phyloP scores from a whole-genome alignment of 2,888 invertebrate species.

The Lasiommata megera region DNA sequence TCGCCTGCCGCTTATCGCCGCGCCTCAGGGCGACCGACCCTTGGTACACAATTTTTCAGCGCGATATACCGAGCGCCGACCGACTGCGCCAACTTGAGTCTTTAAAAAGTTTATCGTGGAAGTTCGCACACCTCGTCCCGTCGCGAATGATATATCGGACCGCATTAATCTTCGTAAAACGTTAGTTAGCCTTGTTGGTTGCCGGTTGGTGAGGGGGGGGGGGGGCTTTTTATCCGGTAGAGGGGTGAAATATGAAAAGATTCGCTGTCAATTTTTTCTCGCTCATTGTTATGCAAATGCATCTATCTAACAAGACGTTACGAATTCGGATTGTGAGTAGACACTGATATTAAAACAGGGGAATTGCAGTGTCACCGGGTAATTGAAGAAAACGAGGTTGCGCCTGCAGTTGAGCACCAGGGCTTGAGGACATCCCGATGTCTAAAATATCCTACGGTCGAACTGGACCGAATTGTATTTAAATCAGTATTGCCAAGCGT shows the following conservation, averaged over 20 bases:
- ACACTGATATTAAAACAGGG: too few species aligned
- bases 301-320: background rate
- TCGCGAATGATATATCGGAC: slow-evolving; percentile 69
- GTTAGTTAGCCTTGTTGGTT: slow-evolving; percentile 57
- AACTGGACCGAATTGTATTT: too few species aligned
- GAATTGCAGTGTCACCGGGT: too few species aligned
- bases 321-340: too few species aligned
- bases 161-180: slow-evolving; percentile 71
- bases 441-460: too few species aligned
- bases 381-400: too few species aligned
- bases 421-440: too few species aligned
- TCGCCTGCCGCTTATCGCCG: slow-evolving; percentile 57
- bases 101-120: slow-evolving; percentile 79
- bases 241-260: background rate
- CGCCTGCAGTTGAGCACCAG: too few species aligned
- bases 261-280: background rate
- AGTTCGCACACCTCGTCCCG: slow-evolving; percentile 69
- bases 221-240: background rate
- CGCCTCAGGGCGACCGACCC: slow-evolving; percentile 64
- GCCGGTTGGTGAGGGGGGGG: slow-evolving; percentile 8
- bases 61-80: slow-evolving; percentile 56
- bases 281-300: background rate
- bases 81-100: slow-evolving; percentile 63
- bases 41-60: slow-evolving; percentile 79
- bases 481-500: too few species aligned